phyloP scores from a whole-genome alignment of 2,888 invertebrate genomes.

The Hydroisotoma schaefferi region DNA sequence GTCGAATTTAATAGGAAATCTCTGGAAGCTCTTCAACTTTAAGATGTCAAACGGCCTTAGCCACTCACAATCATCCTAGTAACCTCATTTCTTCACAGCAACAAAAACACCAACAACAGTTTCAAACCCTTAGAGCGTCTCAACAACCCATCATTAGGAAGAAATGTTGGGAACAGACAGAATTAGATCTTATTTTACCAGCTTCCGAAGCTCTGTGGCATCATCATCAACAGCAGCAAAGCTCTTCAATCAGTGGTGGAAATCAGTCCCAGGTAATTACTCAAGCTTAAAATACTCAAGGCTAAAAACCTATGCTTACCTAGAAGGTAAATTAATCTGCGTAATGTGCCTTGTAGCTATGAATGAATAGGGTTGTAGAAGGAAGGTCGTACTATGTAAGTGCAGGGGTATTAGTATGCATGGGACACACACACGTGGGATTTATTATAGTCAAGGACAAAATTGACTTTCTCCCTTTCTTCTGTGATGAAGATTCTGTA shows the following conservation, averaged over 20 bases:
- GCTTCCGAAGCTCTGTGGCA: constrained; percentile 41
- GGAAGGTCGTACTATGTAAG: no score
- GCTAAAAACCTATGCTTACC: no score
- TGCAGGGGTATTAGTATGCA: no score
- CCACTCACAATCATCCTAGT: neutral
- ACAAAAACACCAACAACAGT: neutral
- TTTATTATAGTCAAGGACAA: no score
- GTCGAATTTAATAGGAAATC: constrained; percentile 20
- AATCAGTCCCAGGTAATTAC: constrained; percentile 5
- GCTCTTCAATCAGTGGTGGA: constrained; percentile 7
- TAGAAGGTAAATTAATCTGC: no score
- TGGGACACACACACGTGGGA: no score
- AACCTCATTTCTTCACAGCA: neutral
- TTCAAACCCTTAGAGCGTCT: constrained; percentile 4
- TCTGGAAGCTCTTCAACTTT: constrained; percentile 19
- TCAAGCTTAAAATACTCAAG: neutral
- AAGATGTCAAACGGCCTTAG: constrained; percentile 9
- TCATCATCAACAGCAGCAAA: constrained; percentile 28
- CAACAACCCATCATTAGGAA: constrained; percentile 24
- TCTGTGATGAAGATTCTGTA: no score
- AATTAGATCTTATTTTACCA: constrained; percentile 46
- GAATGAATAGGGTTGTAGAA: no score
- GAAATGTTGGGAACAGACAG: constrained; percentile 45
- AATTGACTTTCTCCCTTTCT: no score
- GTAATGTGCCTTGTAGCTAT: no score